These are phyloP conservation scores for Tetragnatha versicolor DNA, from an alignment of 1,140 invertebrate genomes.

Conservation along the genomic window DNA sequence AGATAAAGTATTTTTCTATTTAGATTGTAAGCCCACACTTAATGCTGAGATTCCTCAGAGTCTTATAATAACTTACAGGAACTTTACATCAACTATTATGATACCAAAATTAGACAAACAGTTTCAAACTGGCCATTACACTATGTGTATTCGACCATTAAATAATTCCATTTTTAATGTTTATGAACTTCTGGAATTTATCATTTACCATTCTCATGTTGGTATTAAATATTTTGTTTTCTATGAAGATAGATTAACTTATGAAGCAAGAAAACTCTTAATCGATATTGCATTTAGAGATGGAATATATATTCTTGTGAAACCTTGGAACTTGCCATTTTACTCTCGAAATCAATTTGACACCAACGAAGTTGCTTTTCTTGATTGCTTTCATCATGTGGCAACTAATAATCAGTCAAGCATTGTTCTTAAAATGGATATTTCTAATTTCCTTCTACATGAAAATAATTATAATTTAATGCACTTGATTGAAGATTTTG, in stretches of 20 bases:
- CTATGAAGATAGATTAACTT: not conserved
- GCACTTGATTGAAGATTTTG: too few species aligned
- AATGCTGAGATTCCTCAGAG: not conserved
- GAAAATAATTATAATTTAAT: not conserved
- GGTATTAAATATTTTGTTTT: not conserved
- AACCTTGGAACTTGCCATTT: not conserved
- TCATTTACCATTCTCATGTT: not conserved
- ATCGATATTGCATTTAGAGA: not conserved
- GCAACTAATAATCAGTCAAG: not conserved
- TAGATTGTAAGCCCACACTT: not conserved
- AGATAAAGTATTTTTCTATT: not conserved
- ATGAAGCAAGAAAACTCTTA: not conserved
- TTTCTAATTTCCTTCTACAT: not conserved
- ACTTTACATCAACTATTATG: not conserved
- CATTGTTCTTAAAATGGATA: not conserved
- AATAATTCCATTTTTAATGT: not conserved
- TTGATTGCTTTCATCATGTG: not conserved
- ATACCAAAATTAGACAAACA: not conserved
- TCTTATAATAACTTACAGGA: not conserved
- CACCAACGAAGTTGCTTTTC: not conserved
- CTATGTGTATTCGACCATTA: not conserved
- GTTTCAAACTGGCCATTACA: not conserved
- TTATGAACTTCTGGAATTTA: not conserved
- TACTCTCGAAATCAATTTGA: not conserved
- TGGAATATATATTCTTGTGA: not conserved